These are phyloP conservation scores for Trichechus manatus DNA, from an alignment of 2,113 vertebrate genomes.

Conservation along the genomic window DNA sequence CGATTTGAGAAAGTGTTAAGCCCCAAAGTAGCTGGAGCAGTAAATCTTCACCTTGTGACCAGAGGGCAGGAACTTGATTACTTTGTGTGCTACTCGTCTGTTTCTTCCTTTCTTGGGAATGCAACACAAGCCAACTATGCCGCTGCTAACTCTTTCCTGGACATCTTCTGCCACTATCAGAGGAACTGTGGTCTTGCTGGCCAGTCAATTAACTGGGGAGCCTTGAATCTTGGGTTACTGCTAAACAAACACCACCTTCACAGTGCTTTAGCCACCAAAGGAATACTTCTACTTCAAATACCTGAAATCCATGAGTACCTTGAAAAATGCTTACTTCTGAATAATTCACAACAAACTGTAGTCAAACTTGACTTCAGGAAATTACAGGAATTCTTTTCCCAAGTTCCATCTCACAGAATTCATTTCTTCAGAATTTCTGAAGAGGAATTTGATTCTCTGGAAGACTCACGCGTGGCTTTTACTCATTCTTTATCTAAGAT, in stretches of 20 bases:
- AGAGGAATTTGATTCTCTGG: constrained; percentile 79
- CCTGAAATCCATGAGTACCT: constrained; percentile 89
- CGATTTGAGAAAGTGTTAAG: constrained; percentile 90
- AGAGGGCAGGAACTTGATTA: constrained; percentile 89
- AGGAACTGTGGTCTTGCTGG: constrained; percentile 91
- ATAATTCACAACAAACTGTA: constrained; percentile 90
- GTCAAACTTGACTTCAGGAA: constrained; percentile 90
- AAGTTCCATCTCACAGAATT: constrained; percentile 84
- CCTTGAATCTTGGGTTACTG: constrained; percentile 91
- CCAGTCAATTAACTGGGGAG: constrained; percentile 92
- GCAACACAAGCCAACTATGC: constrained; percentile 92
- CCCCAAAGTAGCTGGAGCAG: constrained; percentile 91
- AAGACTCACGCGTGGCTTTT: neutral
- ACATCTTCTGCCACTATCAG: constrained; percentile 91
- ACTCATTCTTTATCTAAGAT: constrained; percentile 36
- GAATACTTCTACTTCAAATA: constrained; percentile 89
- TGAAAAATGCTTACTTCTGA: constrained; percentile 86
- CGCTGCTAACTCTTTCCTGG: constrained; percentile 94
- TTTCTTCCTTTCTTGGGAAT: constrained; percentile 93
- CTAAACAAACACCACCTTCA: constrained; percentile 89
- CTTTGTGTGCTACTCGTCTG: constrained; percentile 94
- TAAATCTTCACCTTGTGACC: constrained; percentile 92
- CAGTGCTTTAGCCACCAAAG: constrained; percentile 89
- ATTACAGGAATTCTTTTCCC: constrained; percentile 84
- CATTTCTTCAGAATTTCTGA: constrained; percentile 86